Base-by-base conservation (phyloP, 2,113 vertebrate genomes). In the Caranx melampygus region DNA sequence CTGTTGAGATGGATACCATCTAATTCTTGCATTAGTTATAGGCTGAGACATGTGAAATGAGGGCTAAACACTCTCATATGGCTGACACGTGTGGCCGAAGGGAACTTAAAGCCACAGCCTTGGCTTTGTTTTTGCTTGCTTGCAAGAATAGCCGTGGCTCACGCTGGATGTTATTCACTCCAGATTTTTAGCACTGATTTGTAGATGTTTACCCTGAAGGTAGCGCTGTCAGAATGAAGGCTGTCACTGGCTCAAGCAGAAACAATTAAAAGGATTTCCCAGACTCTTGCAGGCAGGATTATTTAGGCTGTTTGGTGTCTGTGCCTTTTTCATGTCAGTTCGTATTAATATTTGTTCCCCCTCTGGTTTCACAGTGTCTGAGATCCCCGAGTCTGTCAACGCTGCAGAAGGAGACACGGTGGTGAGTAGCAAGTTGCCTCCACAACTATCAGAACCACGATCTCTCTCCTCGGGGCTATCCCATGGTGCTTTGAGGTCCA, bases 291-390 rank as follows among this genome's bases (percentile, higher is more conserved):
- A 81, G 44, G 42, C 57, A 55, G 58, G 58, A 59, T 70, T 72
- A 69, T 76, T 83, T 68, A 21, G 54, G 31, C 47, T 68, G 42
- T 78, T 68, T 84, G 45, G 65, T 54, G 26, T 37, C 0, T 71
- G 74, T 34, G 34, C 33, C 42, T 76, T 55, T 74, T 69, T 15
- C 84, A 58, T 52, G 70, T 79, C 89, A 82, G 20, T 67, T 66
- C 81, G 67, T 81, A 62, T 83, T 90, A 66, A 89, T 78, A 66
- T 84, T 78, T 84, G 58, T 84, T 79, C 78, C 63, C 58, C 64
- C 44, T n/a, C 51, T 86, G 82, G 79, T 87, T 92, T 87, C 83
- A 86, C 84, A 93, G 92, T 84, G 89, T 91, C 89, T 73, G 84
- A 88, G 55, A 60, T 72, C 68, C 72, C 84, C 7, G 88, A 83